Evolutionary conservation across 1,140 invertebrate genomes (phyloP), one percentile per base, ranked within the genome.

Genomic region (Piezodorus guildinii): DNA sequence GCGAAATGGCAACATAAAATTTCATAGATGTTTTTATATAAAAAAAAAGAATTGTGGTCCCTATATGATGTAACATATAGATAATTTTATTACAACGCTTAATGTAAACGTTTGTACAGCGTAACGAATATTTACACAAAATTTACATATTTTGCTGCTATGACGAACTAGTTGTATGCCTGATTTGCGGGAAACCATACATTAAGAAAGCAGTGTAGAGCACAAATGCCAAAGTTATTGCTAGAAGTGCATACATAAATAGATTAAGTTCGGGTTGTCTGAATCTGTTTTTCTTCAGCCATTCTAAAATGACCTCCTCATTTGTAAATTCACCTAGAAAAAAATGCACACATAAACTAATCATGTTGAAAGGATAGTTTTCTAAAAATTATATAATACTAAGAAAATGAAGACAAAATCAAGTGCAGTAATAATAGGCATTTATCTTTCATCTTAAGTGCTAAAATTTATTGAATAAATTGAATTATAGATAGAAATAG

Each of bases 241-340:
- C 90, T 69, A 91, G 85, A 68, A 95, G 78, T 60, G 88, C 90
- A 73, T 94, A 95, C 91, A 96, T 94, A 73, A 95, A 96, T 64
- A 96, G 83, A 71, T 93, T 95, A 17, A 96, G 75, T 74, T 96
- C 93, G 0, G 92, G 91, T 71, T 94, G 90, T 30, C 91, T 80
- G 77, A 93, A 95, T 64, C 93, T 82, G 74, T 95, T 95, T 75
- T 94, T 94, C 66, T 90, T 82, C 51, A 96, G 75, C 92, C 92
- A 96, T 69, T 94, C 91, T 52, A 96, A 75, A n/a, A 95, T 91
- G 72, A 92, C 89, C 8, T 84, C 80, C 77, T 94, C 91, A 17
- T 83, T 85, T 71, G 85, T 81, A 52, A 94, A 72, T 69, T 93
- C 86, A 67, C 91, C 89, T 91, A 73, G 16, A 71, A 78, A 76